A percentile compares a stretch with the other conserved stretches of the same genome.
Conservation (phyloP, 37 sponge, comb jelly and placozoan genomes). For the Spongia lamella region DNA sequence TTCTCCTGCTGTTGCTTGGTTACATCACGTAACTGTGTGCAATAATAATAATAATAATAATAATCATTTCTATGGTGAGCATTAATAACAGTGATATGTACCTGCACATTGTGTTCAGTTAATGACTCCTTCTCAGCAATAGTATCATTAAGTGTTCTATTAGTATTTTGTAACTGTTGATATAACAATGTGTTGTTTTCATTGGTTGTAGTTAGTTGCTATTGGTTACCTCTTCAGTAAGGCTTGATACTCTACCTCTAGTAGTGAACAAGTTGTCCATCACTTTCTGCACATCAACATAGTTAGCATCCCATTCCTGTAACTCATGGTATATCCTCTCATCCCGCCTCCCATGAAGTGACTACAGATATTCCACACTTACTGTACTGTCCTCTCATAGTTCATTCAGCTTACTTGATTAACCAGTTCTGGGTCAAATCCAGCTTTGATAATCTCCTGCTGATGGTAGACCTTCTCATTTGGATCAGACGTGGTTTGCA, state of each 20-base stretch:
- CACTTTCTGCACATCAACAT: constrained; percentile 58
- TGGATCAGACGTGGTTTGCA: constrained; percentile 58
- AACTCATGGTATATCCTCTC: constrained; percentile 75
- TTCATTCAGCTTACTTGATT: constrained; percentile 35
- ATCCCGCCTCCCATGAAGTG: constrained; percentile 67
- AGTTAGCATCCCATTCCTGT: constrained; percentile 68
- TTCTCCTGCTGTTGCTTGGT: too few species aligned
- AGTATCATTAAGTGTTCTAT: constrained; percentile 43
- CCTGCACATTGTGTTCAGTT: constrained; percentile 36
- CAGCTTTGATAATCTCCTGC: constrained; percentile 83
- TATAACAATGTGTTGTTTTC: constrained; percentile 31
- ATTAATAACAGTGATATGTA: not conserved
- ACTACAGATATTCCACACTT: constrained; percentile 14
- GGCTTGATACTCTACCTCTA: constrained; percentile 39
- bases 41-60: too few species aligned
- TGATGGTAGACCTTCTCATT: constrained; percentile 79
- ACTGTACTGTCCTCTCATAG: not conserved
- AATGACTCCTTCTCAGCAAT: constrained; percentile 32
- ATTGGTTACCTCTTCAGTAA: constrained; percentile 63
- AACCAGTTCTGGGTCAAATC: constrained; percentile 57
- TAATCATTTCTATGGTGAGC: too few species aligned
- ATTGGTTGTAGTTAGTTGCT: constrained; percentile 19
- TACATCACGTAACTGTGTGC: too few species aligned
- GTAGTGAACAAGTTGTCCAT: constrained; percentile 67
- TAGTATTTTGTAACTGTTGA: constrained; percentile 34